Evolutionary conservation across 1,140 invertebrate genomes (phyloP), one percentile per base, ranked within the genome.

Genomic region (Drosophila funebris): DNA sequence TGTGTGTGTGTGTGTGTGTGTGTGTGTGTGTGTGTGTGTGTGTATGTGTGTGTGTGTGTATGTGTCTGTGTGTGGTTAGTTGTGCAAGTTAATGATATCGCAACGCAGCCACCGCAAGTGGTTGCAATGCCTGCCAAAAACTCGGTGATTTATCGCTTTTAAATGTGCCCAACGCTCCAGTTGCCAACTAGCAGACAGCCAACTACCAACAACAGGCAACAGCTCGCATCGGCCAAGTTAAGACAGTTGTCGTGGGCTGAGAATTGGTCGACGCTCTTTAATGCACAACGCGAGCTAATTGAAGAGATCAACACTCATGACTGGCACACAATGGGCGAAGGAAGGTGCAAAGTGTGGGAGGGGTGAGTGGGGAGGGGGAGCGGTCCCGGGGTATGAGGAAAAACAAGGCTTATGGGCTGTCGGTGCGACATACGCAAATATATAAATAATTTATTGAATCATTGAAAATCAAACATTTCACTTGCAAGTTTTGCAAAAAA

Each of bases 401-500:
- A n/a, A n/a, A n/a, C n/a, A n/a, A n/a, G n/a, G n/a, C n/a, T n/a
- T n/a, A n/a, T n/a, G n/a, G n/a, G n/a, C n/a, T n/a, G 14, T 5
- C 18, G 57, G 14, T 8, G 71, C 46, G 60, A 63, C 75, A 79
- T 66, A 88, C 83, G 83, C 83, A 83, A 88, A 88, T 83, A 88
- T 83, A 88, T 88, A 88, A 88, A 88, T 88, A 76, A 88, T 88
- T 88, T 88, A 88, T 88, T 88, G 83, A 88, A 88, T 88, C 83
- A 88, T 88, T 88, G 83, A 83, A 87, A 88, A 88, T 88, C 83
- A 88, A 88, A 89, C 83, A 88, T 88, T 88, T 88, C 83, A 88
- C 84, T 88, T 78, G 83, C 83, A 88, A 88, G 83, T 88, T 85
- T 80, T 64, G 61, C 69, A 73, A 85, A 75, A 52, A 50, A 48